These are phyloP conservation scores for Seriola quinqueradiata DNA, from an alignment of 2,113 vertebrate genomes.

Conservation along the genomic window DNA sequence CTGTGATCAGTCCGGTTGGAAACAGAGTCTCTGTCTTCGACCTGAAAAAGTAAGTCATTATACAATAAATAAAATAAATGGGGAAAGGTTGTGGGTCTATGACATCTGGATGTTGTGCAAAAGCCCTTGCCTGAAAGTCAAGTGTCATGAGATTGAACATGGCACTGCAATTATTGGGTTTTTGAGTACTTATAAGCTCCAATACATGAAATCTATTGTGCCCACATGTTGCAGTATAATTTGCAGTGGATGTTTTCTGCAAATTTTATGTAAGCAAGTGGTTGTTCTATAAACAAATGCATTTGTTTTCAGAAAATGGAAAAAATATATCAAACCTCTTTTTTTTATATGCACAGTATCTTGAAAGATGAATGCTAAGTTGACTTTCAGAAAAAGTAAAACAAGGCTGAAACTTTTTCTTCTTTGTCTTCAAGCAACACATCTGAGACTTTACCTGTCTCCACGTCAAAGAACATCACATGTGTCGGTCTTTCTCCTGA, in stretches of 20 bases:
- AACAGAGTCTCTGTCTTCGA: constrained; percentile 94
- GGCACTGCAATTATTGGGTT: too few species aligned
- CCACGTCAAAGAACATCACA: constrained; percentile 90
- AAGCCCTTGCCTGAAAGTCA: background rate
- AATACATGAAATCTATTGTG: too few species aligned
- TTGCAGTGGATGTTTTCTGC: too few species aligned
- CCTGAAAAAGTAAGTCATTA: constrained; percentile 89
- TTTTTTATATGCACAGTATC: too few species aligned
- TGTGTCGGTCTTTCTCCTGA: constrained; percentile 94
- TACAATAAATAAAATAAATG: background rate
- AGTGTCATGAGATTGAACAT: background rate
- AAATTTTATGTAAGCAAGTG: too few species aligned
- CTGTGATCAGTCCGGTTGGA: constrained; percentile 94
- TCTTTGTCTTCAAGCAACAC: constrained; percentile 87
- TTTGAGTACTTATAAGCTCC: too few species aligned
- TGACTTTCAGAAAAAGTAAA: background rate
- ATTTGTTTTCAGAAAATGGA: too few species aligned
- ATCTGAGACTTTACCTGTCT: constrained; percentile 91
- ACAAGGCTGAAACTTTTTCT: background rate
- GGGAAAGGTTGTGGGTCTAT: too few species aligned
- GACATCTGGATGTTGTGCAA: background rate
- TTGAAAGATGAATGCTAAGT: too few species aligned
- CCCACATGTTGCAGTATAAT: too few species aligned
- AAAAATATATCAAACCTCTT: too few species aligned
- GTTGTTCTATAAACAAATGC: too few species aligned